Evolutionary conservation across 1,140 invertebrate genomes (phyloP).

Genomic region (Drosophila parabipectinata): DNA sequence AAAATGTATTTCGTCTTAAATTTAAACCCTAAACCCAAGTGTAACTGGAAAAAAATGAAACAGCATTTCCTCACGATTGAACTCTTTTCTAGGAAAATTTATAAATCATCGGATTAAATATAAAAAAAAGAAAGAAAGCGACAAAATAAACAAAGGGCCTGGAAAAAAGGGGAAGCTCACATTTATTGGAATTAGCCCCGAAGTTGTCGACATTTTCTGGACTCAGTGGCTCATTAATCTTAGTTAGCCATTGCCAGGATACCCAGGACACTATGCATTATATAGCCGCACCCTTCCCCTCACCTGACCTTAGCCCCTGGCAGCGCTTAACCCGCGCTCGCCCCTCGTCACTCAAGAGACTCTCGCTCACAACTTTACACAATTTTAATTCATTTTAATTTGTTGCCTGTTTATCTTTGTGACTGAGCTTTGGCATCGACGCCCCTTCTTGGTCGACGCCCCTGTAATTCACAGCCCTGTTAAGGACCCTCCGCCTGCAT

Average conservation of each 20-base stretch:
- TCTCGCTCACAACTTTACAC: constrained; percentile 47
- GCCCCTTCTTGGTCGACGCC: neutral
- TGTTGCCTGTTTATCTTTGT: constrained; percentile 49
- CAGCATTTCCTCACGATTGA: constrained; percentile 13
- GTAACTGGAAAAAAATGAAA: neutral
- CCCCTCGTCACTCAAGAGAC: constrained; percentile 26
- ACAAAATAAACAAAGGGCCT: neutral
- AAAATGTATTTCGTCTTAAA: neutral
- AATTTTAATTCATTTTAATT: constrained; percentile 64
- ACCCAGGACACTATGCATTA: constrained; percentile 14
- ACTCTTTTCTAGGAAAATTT: constrained; percentile 35
- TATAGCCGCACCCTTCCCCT: neutral
- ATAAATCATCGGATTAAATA: constrained; percentile 70
- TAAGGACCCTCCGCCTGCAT: constrained; percentile 12
- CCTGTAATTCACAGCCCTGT: constrained; percentile 11
- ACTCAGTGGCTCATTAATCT: constrained; percentile 62
- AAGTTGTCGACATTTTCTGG: constrained; percentile 37
- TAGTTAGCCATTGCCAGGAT: constrained; percentile 55
- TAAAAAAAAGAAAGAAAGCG: constrained; percentile 5
- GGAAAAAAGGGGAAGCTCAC: constrained; percentile 25
- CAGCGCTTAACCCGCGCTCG: constrained; percentile 12
- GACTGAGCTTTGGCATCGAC: constrained; percentile 28
- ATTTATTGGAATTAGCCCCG: constrained; percentile 70
- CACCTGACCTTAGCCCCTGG: constrained; percentile 9
- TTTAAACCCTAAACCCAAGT: neutral